A percentile compares a stretch with the other conserved stretches of the same genome.
Conservation (phyloP, 2,888 invertebrate species). For the Caenorhabditis drosophilae region DNA sequence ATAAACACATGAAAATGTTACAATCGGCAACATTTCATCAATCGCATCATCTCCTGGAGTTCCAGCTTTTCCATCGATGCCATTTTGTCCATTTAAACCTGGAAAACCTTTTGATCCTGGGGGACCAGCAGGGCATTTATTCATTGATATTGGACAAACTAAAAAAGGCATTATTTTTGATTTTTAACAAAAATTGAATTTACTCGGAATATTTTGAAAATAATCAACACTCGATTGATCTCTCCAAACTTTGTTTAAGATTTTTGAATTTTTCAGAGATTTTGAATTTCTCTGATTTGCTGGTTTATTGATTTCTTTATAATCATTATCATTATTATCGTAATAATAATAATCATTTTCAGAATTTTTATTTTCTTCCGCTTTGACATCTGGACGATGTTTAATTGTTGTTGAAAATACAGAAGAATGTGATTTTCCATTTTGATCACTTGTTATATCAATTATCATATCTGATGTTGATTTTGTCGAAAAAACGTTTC, state of each 20-base stretch:
- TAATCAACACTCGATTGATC: not conserved
- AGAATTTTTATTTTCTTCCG: not conserved
- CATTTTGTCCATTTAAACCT: constrained; percentile 17
- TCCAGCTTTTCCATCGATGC: constrained; percentile 32
- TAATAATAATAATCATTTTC: not conserved
- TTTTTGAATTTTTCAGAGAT: too few relatives aligned
- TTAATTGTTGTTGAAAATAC: not conserved
- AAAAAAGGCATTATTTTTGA: not conserved
- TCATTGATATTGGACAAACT: constrained; percentile 28
- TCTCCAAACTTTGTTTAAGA: too few relatives aligned
- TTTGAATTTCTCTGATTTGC: not conserved
- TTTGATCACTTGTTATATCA: constrained; percentile 4
- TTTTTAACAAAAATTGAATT: not conserved
- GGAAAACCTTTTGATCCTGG: constrained; percentile 23
- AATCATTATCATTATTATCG: constrained; percentile 5
- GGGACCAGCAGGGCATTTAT: constrained; percentile 22
- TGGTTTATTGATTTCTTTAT: constrained; percentile 5
- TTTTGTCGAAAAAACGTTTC: constrained; percentile 14
- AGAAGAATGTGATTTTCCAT: not conserved
- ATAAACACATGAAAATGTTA: constrained; percentile 16
- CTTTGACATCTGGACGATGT: constrained; percentile 6
- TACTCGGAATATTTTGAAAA: not conserved
- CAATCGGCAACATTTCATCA: constrained; percentile 23
- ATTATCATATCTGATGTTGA: constrained; percentile 17
- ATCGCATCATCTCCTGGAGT: constrained; percentile 19